Percentiles rank a stretch among this genome's conserved stretches.
These are phyloP conservation scores for Otolemur garnettii DNA, from an alignment of 2,113 vertebrate genomes.

Conservation along the genomic window DNA sequence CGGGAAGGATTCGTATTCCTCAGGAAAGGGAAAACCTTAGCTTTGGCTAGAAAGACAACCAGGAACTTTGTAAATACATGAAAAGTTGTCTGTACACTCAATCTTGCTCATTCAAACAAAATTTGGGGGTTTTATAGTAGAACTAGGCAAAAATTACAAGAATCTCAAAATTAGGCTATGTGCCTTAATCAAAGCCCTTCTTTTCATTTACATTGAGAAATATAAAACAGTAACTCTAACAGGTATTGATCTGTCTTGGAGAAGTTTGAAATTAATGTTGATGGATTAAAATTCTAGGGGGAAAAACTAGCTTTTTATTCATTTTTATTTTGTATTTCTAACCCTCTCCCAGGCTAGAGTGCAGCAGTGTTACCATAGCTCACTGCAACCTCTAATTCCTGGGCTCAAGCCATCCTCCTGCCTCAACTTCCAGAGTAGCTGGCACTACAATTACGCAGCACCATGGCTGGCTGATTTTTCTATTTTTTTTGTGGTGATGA, in stretches of 20 bases:
- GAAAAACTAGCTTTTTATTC: neutral
- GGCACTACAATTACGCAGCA: no score
- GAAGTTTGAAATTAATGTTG: constrained; percentile 23
- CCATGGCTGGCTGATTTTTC: no score
- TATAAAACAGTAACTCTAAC: constrained; percentile 31
- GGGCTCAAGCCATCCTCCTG: no score
- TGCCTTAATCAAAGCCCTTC: neutral
- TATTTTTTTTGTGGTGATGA: no score
- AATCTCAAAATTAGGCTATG: neutral
- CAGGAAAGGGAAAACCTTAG: constrained; percentile 38
- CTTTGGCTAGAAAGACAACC: constrained; percentile 23
- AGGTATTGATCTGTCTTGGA: neutral
- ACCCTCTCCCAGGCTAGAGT: neutral
- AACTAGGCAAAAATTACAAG: constrained; percentile 14
- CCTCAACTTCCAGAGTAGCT: no score
- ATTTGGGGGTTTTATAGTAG: neutral
- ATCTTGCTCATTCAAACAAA: neutral
- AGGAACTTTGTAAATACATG: neutral
- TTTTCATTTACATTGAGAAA: constrained; percentile 13
- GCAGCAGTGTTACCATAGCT: no score
- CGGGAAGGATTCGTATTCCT: constrained; percentile 66
- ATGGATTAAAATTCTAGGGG: neutral
- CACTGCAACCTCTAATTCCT: no score
- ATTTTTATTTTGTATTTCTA: no score
- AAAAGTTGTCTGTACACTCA: neutral